A percentile compares a stretch with the other conserved stretches of the same genome.
phyloP scores from a whole-genome alignment of 2,888 invertebrate genomes.

The Chironomus tentans region DNA sequence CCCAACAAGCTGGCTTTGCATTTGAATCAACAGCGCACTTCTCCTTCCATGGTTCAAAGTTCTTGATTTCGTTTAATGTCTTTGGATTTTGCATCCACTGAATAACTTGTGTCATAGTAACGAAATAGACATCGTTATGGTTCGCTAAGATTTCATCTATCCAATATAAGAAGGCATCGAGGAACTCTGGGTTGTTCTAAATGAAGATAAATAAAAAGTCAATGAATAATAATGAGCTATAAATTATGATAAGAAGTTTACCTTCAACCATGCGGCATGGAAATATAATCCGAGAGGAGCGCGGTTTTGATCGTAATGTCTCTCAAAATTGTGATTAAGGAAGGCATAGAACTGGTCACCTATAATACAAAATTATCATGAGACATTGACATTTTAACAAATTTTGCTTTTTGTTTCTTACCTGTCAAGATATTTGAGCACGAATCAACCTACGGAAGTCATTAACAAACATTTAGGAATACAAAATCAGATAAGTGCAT shows the following conservation, averaged over 20 bases:
- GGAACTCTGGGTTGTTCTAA: conserved; percentile 79
- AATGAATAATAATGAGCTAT: neutral
- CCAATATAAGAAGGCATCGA: conserved; percentile 89
- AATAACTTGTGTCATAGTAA: conserved; percentile 92
- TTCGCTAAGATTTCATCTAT: conserved; percentile 77
- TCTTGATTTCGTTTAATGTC: conserved; percentile 74
- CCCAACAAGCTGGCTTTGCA: conserved; percentile 72
- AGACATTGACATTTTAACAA: neutral
- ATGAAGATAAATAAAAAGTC: conserved; percentile 34
- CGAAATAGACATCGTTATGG: conserved; percentile 87
- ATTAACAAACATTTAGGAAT: neutral
- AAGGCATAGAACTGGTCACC: conserved; percentile 90
- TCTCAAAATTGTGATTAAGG: conserved; percentile 86
- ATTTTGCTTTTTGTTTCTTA: neutral
- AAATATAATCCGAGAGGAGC: conserved; percentile 84
- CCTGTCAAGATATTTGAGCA: conserved; percentile 83
- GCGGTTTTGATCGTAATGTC: conserved; percentile 83
- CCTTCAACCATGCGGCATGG: conserved; percentile 78
- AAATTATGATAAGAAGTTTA: neutral
- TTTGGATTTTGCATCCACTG: conserved; percentile 93
- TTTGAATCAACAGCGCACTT: conserved; percentile 75
- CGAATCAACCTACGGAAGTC: conserved; percentile 58
- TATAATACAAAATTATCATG: neutral
- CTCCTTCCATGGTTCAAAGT: conserved; percentile 91
- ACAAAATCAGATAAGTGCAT: neutral